Conservation (phyloP, 2,797 vertebrate genomes). For the Cossypha caffra region DNA sequence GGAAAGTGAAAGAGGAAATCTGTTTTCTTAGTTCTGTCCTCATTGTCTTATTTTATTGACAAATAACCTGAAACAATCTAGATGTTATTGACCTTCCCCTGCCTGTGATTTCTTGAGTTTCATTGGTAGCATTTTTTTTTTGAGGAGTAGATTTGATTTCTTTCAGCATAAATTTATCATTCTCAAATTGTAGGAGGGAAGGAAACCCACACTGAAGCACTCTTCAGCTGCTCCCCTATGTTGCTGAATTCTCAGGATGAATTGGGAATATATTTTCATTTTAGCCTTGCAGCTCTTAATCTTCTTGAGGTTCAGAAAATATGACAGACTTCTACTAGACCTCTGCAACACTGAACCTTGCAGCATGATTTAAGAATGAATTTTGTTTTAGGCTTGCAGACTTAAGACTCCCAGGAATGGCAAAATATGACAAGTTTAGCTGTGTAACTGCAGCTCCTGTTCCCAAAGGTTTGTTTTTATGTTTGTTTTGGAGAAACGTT, state of each 20-base stretch:
- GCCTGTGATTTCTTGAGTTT: not conserved
- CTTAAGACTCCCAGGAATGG: not conserved
- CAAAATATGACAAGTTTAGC: not conserved
- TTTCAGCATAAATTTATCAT: not conserved
- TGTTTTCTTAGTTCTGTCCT: not conserved
- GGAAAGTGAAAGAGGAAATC: not conserved
- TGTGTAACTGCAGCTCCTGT: not conserved
- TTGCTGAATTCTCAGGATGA: not conserved
- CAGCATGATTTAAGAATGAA: not conserved
- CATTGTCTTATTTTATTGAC: not conserved
- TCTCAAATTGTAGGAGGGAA: not conserved
- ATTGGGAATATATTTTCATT: constrained; percentile 18
- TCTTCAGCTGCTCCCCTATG: not conserved
- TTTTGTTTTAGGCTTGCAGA: constrained; percentile 1
- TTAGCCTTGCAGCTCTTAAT: not conserved
- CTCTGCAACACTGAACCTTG: not conserved
- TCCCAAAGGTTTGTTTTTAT: not conserved
- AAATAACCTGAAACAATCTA: not conserved
- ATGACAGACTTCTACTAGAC: not conserved
- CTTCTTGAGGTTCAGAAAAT: constrained; percentile 8
- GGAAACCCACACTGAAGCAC: not conserved
- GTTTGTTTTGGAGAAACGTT: not conserved
- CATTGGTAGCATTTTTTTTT: not conserved
- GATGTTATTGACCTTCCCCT: not conserved
- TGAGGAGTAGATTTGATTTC: not conserved